These are phyloP conservation scores for Nowickia ferox DNA, from an alignment of 2,888 invertebrate species.

Conservation along the genomic window DNA sequence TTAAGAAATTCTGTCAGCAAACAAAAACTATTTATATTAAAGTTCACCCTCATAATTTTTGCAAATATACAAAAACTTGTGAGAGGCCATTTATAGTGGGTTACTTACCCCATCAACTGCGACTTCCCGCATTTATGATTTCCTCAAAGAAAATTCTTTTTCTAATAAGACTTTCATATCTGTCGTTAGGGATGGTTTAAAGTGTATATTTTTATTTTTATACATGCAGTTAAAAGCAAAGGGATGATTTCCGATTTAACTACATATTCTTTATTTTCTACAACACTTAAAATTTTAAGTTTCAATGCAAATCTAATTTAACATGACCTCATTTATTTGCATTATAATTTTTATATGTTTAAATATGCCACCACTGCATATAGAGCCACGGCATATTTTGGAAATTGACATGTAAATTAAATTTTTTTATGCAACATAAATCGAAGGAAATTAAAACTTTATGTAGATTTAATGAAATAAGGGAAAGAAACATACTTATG, in stretches of 20 bases:
- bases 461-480: slow-evolving; percentile 27
- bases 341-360: slow-evolving; percentile 22
- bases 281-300: slow-evolving; percentile 39
- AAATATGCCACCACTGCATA: slow-evolving; percentile 7
- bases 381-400: background rate
- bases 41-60: slow-evolving; percentile 44
- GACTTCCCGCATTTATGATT: slow-evolving; percentile 49
- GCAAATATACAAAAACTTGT: background rate
- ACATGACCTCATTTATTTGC: slow-evolving; percentile 63
- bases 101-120: slow-evolving; percentile 31
- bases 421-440: slow-evolving; percentile 55
- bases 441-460: slow-evolving; percentile 62
- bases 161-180: slow-evolving; percentile 14
- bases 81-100: slow-evolving; percentile 1
- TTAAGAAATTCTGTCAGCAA: too few relatives aligned
- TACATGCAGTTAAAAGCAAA: background rate
- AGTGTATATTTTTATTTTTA: slow-evolving; percentile 53
- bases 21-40: slow-evolving; percentile 15
- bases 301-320: slow-evolving; percentile 59
- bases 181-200: slow-evolving; percentile 52
- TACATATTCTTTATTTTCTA: slow-evolving; percentile 13
- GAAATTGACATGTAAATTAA: slow-evolving; percentile 53
- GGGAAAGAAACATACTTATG: background rate
- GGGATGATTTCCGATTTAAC: slow-evolving; percentile 34
- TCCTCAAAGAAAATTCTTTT: slow-evolving; percentile 32